Conservation (phyloP, 2,888 invertebrate species). For the Drosophila neonasuta region DNA sequence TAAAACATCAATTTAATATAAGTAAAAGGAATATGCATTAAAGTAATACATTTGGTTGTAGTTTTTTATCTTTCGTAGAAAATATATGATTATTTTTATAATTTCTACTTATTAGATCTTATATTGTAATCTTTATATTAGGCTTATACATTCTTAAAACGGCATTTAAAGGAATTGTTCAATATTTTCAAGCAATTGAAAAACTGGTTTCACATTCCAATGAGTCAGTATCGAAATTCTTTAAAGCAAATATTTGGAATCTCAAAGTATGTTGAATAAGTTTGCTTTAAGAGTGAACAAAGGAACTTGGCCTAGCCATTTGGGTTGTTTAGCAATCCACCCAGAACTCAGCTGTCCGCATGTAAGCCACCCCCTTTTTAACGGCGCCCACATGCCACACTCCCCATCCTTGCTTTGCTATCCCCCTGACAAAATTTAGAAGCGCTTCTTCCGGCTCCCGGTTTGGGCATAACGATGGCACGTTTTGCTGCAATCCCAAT, state of each 20-base stretch:
- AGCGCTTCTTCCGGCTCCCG: slow-evolving; percentile 4
- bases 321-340: slow-evolving; percentile 23
- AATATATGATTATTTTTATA: no score
- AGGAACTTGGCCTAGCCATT: slow-evolving; percentile 16
- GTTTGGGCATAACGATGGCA: slow-evolving; percentile 57
- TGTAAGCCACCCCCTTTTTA: slow-evolving; percentile 56
- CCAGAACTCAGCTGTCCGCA: slow-evolving; percentile 41
- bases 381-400: slow-evolving; percentile 31
- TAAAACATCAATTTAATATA: no score
- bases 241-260: background rate
- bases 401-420: background rate
- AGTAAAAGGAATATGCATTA: no score
- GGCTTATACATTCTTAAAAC: no score
- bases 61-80: no score
- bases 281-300: slow-evolving; percentile 20
- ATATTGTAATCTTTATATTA: no score
- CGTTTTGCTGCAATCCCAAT: slow-evolving; percentile 72
- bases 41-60: no score
- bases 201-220: background rate
- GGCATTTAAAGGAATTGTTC: no score
- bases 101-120: no score
- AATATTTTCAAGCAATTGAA: background rate
- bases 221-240: background rate
- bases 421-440: slow-evolving; percentile 4
- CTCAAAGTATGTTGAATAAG: slow-evolving; percentile 29